Conservation (phyloP, 2,888 invertebrate genomes). For the Nemotelus pantherinus region DNA sequence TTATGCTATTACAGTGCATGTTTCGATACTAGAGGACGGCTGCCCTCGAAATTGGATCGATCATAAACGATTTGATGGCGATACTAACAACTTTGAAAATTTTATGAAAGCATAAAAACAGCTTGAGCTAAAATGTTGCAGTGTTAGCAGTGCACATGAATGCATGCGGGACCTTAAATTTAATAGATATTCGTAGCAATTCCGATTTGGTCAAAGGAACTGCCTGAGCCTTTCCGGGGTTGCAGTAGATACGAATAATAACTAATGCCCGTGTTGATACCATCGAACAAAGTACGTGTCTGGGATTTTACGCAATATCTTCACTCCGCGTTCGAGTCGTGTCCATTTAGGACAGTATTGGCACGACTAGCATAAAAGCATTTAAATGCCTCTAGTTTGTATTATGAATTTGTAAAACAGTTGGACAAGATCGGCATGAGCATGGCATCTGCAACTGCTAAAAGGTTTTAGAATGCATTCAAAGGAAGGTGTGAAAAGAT, state of each 20-base stretch:
- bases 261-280: conserved; percentile 22
- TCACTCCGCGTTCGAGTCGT: neutral
- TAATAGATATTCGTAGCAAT: conserved; percentile 18
- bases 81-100: too few relatives aligned
- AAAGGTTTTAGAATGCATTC: conserved; percentile 6
- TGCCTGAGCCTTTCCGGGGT: conserved; percentile 21
- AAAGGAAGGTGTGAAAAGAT: conserved; percentile 42
- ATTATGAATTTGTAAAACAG: conserved; percentile 28
- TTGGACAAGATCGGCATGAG: conserved; percentile 34
- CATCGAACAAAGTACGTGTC: conserved; percentile 1
- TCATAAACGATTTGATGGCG: too few relatives aligned
- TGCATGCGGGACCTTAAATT: neutral
- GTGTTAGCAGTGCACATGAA: neutral
- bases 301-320: conserved; percentile 27
- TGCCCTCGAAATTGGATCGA: too few relatives aligned
- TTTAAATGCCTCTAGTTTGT: conserved; percentile 42
- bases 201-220: conserved; percentile 20
- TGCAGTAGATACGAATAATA: conserved; percentile 14
- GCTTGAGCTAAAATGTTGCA: too few relatives aligned
- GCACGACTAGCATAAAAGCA: conserved; percentile 15
- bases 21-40: too few relatives aligned
- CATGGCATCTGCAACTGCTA: conserved; percentile 16
- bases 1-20: too few relatives aligned
- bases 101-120: too few relatives aligned
- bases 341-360: conserved; percentile 7